A percentile compares a stretch with the other conserved stretches of the same genome.
Conservation (phyloP, 2,797 vertebrate genomes). For the Capromys pilorides region DNA sequence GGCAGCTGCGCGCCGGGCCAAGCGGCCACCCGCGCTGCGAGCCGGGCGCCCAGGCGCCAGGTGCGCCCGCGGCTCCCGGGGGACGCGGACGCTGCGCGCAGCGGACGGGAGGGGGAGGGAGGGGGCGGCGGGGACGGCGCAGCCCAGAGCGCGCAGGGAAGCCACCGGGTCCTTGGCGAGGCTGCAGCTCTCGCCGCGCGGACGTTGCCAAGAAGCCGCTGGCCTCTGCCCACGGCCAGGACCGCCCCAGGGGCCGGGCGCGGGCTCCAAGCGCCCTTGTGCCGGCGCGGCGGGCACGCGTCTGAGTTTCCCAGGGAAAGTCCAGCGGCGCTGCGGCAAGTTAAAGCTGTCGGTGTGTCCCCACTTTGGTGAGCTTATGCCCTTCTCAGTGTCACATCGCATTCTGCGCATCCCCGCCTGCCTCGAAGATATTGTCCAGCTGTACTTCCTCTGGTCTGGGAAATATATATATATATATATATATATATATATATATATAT, state of each 20-base stretch:
- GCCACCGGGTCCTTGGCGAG: slow-evolving; percentile 51
- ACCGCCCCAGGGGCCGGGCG: slow-evolving; percentile 7
- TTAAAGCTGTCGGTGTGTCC: background rate
- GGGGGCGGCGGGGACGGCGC: background rate
- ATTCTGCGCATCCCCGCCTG: background rate
- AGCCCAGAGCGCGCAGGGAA: slow-evolving; percentile 29
- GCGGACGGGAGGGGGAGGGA: background rate
- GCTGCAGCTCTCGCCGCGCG: slow-evolving; percentile 29
- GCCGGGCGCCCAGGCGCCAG: slow-evolving; percentile 59
- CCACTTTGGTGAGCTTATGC: background rate
- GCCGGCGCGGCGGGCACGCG: background rate
- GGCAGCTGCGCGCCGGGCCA: slow-evolving; percentile 56
- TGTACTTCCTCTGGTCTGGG: background rate
- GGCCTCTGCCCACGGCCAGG: slow-evolving; percentile 26
- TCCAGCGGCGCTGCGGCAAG: slow-evolving; percentile 18
- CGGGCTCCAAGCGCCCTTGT: slow-evolving; percentile 48
- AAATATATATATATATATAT: no score
- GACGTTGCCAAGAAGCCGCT: slow-evolving; percentile 58
- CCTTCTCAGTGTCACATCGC: background rate
- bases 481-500: no score
- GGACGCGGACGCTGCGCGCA: background rate
- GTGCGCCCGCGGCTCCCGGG: slow-evolving; percentile 60
- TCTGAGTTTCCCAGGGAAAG: slow-evolving; percentile 39
- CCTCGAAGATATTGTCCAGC: background rate
- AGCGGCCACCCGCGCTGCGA: slow-evolving; percentile 14